Evolutionary conservation across 2,113 vertebrate species (phyloP).

Genomic region (Sorex araneus): DNA sequence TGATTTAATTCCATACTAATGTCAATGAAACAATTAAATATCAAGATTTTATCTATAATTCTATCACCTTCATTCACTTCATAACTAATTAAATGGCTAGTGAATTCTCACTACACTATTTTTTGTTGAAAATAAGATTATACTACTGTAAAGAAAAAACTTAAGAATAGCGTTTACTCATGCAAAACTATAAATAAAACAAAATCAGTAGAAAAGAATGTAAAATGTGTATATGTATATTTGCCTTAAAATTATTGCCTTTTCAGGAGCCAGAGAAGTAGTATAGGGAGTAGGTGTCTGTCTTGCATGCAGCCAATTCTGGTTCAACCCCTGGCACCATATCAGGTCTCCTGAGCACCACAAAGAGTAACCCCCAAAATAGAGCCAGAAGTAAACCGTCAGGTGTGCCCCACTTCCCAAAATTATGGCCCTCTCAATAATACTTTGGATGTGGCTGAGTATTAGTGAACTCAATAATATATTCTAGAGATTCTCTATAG

Average conservation of each 20-base stretch:
- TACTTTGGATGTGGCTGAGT: no score
- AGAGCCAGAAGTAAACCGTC: constrained; percentile 14
- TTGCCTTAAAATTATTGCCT: no score
- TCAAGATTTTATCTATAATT: neutral
- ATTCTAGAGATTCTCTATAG: neutral
- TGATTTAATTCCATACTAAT: neutral
- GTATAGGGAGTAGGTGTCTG: no score
- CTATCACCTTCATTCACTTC: neutral
- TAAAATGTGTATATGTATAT: no score
- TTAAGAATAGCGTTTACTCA: no score
- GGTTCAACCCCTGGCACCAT: no score
- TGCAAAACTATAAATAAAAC: no score
- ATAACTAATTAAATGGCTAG: neutral
- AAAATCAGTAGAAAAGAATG: no score
- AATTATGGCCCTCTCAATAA: no score
- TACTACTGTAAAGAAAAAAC: neutral
- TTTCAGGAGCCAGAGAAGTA: no score
- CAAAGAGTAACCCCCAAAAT: neutral
- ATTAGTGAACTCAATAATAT: neutral
- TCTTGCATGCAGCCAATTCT: no score
- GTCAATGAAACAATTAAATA: constrained; percentile 32
- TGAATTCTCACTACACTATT: neutral
- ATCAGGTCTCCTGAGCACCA: no score
- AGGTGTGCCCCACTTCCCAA: neutral
- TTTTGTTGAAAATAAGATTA: constrained; percentile 51